Evolutionary conservation across 1,140 invertebrate species (phyloP), one percentile per base, ranked within the genome.

Genomic region (Melipona quadrifasciata): DNA sequence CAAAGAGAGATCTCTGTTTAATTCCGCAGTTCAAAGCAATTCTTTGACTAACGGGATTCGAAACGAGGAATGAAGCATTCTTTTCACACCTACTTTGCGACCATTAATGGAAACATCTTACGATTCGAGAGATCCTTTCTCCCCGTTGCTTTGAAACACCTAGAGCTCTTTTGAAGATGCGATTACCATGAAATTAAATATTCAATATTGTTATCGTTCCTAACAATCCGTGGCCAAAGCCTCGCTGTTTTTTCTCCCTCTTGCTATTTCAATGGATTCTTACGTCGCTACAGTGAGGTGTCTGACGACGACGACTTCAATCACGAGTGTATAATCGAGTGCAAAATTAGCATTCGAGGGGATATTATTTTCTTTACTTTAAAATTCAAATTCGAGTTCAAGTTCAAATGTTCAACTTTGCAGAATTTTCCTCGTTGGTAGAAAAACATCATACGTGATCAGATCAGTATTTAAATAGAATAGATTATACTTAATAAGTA

Each of bases 181-280:
- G 34, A 78, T 83, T 70, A 78, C 81, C 81, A 78, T 83, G 51
- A 61, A 78, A 78, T 83, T 70, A 78, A 78, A 79, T 84, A 84
- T 84, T 84, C 82, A 58, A 84, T 72, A 39, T 79, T 71, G 58
- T 39, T 39, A 53, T 34, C 39, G 34, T 39, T 27, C 61, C 58
- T 64, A 19, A n/a, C 39, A 77, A 47, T 47, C 39, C 39, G 39
- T 47, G 39, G 8, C 39, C 39, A 47, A 10, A 47, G 39, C 21
- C 21, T 14, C 27, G 24, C 27, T 17, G 21, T 5, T 51, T 53
- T 19, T 11, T 47, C 47, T 21, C n/a, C 4, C 21, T 27, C 58
- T n/a, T 14, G 0, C 4, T 11, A 16, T 47, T 64, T 47, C 12
- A 27, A 64, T 19, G 57, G 34, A 61, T 19, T n/a, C 34, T 76